Percentiles rank a stretch among this genome's conserved stretches.
These are phyloP conservation scores for Bugula neritina DNA, from an alignment of 2,888 invertebrate genomes.

Conservation along the genomic window DNA sequence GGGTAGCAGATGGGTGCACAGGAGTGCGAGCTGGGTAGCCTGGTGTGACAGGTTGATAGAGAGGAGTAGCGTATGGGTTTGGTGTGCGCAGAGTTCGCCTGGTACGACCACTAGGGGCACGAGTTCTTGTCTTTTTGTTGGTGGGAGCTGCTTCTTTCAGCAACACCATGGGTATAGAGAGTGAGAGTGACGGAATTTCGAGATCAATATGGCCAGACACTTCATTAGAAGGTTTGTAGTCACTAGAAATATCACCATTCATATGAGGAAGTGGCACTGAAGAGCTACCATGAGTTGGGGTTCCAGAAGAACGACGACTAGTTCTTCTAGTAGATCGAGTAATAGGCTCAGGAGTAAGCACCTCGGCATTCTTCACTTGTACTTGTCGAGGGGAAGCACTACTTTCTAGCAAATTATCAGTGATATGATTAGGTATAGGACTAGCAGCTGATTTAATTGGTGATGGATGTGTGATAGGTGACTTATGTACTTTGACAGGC, in stretches of 20 bases:
- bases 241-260: neutral
- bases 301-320: neutral
- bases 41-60: neutral
- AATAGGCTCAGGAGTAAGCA: neutral
- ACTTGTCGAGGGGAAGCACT: no score
- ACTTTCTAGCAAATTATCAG: neutral
- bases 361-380: neutral
- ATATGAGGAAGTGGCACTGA: neutral
- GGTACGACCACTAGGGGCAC: neutral
- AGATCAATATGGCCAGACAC: slow-evolving; percentile 20
- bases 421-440: neutral
- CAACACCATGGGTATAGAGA: slow-evolving; percentile 1
- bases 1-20: neutral
- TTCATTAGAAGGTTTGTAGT: neutral
- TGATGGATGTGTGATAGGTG: neutral
- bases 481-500: neutral
- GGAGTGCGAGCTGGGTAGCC: neutral
- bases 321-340: neutral
- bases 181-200: neutral
- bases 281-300: neutral
- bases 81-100: neutral
- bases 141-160: neutral
- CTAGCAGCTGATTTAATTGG: neutral
- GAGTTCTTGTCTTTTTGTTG: neutral
- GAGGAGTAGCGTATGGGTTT: neutral